Base-by-base conservation (phyloP, 2,888 invertebrate species). In the Heliconius ethilla region DNA sequence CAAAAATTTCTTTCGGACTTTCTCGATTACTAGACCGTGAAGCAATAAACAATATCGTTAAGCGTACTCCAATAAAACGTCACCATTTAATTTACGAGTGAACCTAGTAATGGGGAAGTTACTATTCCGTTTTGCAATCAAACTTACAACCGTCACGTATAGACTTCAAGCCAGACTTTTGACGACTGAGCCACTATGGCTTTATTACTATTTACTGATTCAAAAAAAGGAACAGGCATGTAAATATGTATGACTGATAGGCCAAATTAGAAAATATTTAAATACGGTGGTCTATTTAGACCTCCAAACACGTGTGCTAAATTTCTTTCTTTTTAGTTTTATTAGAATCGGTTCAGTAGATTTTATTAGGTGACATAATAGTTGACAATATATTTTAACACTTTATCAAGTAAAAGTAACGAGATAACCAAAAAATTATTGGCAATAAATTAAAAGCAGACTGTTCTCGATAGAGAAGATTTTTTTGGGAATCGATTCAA, bases 401-500 rank as follows among this genome's bases (percentile, higher is more conserved):
- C 15, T 25, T 63, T 15, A 63, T 55, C n/a, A 40, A 62, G 67
- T 29, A 69, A 73, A 80, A 78, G 75, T 78, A 70, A 77, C 40
- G 33, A 59, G 76, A 27, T 63, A 80, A 62, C 74, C 70, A 76
- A 45, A 69, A 74, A 80, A 79, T 27, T 77, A 75, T 80, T 77
- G 63, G 76, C 70, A 78, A 80, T 80, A 80, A 70, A 80, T 80
- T 78, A 75, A 80, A 78, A 80, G 55, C 33, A 63, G 62, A 63
- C 63, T 73, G 75, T 79, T 78, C 78, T 75, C 66, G 65, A 74
- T 77, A 70, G 55, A 74, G 65, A 76, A 63, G 67, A 76, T 70
- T 80, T 79, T 70, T 79, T 73, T 66, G 59, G 59, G 55, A 75
- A 77, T 76, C 79, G 79, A 81, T 79, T 81, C 81, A 78, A 70